Evolutionary conservation across 92 coral and sea anemone genomes (phyloP).

Genomic region (Desmophyllum pertusum): DNA sequence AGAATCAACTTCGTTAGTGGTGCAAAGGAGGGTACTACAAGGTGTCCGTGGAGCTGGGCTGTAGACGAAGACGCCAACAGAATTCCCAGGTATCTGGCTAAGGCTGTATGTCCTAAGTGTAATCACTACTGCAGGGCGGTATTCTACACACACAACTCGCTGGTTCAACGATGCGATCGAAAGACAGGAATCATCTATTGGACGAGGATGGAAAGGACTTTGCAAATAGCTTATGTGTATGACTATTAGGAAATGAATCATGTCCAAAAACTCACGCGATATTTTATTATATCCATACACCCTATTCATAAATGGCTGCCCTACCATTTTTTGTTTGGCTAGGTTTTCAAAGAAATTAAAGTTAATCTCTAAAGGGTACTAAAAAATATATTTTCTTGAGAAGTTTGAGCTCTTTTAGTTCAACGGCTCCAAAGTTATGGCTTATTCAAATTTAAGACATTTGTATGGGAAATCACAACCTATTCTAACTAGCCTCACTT

Average conservation of each 20-base stretch:
- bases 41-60: slow-evolving; percentile 60
- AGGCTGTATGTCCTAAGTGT: slow-evolving; percentile 49
- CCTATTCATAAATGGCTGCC: no score
- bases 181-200: slow-evolving; percentile 12
- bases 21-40: slow-evolving; percentile 11
- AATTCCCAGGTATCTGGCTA: slow-evolving; percentile 50
- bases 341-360: no score
- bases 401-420: no score
- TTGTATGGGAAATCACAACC: no score
- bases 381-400: no score
- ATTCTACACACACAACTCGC: slow-evolving; percentile 43
- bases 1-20: neutral
- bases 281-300: no score
- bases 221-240: slow-evolving; percentile 47
- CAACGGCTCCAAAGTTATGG: no score
- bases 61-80: slow-evolving; percentile 31
- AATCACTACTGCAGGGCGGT: slow-evolving; percentile 37
- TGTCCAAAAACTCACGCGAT: neutral
- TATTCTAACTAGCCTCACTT: no score
- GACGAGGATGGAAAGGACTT: slow-evolving; percentile 1
- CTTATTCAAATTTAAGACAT: no score
- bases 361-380: no score
- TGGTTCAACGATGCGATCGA: slow-evolving; percentile 36
- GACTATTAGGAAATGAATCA: neutral
- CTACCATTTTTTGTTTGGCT: no score